These are phyloP conservation scores for Zaprionus davidi DNA, from an alignment of 1,140 invertebrate species.

Conservation along the genomic window DNA sequence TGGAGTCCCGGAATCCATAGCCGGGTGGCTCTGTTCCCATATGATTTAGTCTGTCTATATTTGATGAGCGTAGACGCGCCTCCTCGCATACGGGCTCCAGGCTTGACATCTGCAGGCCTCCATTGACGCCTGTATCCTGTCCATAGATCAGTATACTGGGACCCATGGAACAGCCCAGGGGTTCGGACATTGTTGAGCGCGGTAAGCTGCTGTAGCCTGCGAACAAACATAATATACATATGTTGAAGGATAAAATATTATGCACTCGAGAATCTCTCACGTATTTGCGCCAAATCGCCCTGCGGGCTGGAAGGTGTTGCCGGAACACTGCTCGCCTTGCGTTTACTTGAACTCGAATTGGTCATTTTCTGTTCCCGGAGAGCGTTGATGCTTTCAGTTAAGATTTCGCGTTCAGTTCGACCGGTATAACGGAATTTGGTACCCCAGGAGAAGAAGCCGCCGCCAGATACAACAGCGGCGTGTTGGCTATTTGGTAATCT, in stretches of 20 bases:
- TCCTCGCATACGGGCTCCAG: constrained; percentile 88
- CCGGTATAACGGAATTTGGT: constrained; percentile 97
- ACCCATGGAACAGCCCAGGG: constrained; percentile 85
- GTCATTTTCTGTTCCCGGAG: constrained; percentile 85
- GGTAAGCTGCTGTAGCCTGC: constrained; percentile 93
- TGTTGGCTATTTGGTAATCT: constrained; percentile 94
- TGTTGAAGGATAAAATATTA: background rate
- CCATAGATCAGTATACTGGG: constrained; percentile 84
- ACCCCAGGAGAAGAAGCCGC: constrained; percentile 97
- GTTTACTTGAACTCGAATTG: constrained; percentile 87
- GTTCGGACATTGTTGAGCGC: constrained; percentile 91
- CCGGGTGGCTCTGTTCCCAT: constrained; percentile 78
- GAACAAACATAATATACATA: constrained; percentile 9
- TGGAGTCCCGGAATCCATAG: constrained; percentile 89
- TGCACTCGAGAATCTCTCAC: constrained; percentile 48
- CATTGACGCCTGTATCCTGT: constrained; percentile 48
- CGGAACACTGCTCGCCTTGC: constrained; percentile 93
- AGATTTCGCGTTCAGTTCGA: constrained; percentile 93
- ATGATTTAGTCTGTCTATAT: constrained; percentile 60
- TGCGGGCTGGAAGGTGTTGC: constrained; percentile 92
- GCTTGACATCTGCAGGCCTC: constrained; percentile 54
- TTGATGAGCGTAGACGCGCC: constrained; percentile 65
- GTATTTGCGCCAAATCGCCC: constrained; percentile 79
- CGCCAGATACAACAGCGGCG: constrained; percentile 94
- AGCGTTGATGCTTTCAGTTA: constrained; percentile 87